Conservation (phyloP, 1,140 invertebrate species). For the Caenorhabditis inopinata region DNA sequence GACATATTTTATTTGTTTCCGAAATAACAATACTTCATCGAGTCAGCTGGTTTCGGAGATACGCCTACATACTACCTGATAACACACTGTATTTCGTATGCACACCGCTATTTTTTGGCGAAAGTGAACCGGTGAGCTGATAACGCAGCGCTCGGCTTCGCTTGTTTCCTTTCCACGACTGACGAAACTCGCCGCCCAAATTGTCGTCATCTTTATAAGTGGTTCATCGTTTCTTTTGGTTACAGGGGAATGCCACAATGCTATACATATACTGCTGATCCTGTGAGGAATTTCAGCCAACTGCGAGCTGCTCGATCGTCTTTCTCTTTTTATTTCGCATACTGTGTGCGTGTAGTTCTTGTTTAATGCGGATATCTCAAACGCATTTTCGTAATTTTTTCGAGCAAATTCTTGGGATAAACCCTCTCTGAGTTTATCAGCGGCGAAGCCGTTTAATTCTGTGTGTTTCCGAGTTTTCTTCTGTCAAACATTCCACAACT, state of each 20-base stretch:
- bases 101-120: background rate
- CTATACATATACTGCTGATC: too few species aligned
- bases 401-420: background rate
- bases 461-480: background rate
- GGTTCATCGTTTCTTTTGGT: background rate
- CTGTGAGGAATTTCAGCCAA: too few species aligned
- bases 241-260: too few species aligned
- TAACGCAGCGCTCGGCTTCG: background rate
- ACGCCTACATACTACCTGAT: slow-evolving; percentile 3
- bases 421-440: slow-evolving; percentile 20
- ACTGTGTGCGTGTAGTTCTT: background rate
- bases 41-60: slow-evolving; percentile 21
- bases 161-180: slow-evolving; percentile 10
- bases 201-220: slow-evolving; percentile 28
- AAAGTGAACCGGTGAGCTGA: slow-evolving; percentile 2
- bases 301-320: too few species aligned
- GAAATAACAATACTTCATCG: too few species aligned
- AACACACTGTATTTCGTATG: background rate
- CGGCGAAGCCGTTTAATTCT: background rate
- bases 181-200: slow-evolving; percentile 11
- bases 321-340: background rate
- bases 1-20: too few species aligned
- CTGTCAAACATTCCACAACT: too few species aligned
- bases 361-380: background rate
- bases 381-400: background rate